These are phyloP conservation scores for Neodiprion virginianus DNA, from an alignment of 1,140 invertebrate species.

Conservation along the genomic window DNA sequence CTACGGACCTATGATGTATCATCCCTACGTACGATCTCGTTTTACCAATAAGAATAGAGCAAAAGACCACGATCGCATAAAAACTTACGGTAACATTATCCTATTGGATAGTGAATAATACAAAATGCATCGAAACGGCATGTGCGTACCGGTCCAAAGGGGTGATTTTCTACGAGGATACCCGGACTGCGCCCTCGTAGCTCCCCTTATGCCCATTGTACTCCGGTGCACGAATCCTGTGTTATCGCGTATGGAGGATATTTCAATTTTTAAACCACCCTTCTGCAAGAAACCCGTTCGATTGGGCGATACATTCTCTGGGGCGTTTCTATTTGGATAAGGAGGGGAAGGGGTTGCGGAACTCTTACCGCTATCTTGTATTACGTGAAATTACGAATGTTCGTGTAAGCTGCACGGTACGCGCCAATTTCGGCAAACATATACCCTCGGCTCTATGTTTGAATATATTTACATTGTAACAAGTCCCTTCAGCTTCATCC, in stretches of 20 bases:
- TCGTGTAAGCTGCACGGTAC: too few species aligned
- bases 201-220: not conserved
- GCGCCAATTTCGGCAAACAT: too few species aligned
- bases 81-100: not conserved
- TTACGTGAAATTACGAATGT: too few species aligned
- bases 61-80: not conserved
- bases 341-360: too few species aligned
- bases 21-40: too few species aligned
- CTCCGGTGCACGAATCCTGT: not conserved
- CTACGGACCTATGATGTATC: too few species aligned
- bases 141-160: not conserved
- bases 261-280: not conserved
- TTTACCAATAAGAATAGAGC: too few species aligned
- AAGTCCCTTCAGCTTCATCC: too few species aligned
- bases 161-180: not conserved
- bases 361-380: too few species aligned
- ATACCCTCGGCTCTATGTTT: too few species aligned
- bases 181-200: not conserved
- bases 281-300: not conserved
- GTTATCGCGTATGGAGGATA: not conserved
- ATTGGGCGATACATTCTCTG: not conserved
- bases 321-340: not conserved
- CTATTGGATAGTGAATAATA: not conserved
- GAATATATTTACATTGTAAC: too few species aligned
- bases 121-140: not conserved